These are phyloP conservation scores for Pseudachorutes palmiensis DNA, from an alignment of 1,140 invertebrate genomes.

Conservation along the genomic window DNA sequence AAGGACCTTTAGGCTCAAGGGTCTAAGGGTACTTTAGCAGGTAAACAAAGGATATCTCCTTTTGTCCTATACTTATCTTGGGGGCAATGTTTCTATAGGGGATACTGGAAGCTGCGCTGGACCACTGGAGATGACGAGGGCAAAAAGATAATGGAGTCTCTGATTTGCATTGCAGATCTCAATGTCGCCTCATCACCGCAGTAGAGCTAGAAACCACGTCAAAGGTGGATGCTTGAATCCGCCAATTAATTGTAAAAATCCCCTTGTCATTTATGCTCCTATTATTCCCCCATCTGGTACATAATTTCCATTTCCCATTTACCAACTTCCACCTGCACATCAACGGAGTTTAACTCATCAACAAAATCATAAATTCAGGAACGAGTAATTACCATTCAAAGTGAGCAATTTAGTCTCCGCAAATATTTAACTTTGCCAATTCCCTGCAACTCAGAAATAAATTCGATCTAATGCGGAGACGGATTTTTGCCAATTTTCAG, in stretches of 20 bases:
- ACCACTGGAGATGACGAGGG: not conserved
- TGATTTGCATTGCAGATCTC: not conserved
- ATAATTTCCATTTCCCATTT: not conserved
- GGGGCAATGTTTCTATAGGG: not conserved
- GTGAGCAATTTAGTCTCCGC: too few species aligned
- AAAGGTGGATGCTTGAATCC: not conserved
- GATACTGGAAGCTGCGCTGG: too few species aligned
- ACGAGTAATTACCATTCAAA: too few species aligned
- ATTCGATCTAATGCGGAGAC: too few species aligned
- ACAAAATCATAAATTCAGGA: too few species aligned
- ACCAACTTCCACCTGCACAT: not conserved
- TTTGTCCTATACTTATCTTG: not conserved
- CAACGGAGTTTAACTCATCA: not conserved
- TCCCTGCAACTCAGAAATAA: too few species aligned
- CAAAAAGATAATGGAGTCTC: not conserved
- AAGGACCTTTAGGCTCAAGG: not conserved
- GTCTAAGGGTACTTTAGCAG: not conserved
- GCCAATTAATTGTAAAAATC: not conserved
- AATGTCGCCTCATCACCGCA: not conserved
- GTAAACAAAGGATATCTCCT: too few species aligned
- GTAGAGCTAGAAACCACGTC: not conserved
- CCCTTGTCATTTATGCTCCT: too few species aligned
- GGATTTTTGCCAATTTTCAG: too few species aligned
- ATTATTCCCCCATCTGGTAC: too few species aligned
- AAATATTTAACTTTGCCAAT: too few species aligned